Conservation (phyloP, 2,797 vertebrate species). For the Chelon auratus region DNA sequence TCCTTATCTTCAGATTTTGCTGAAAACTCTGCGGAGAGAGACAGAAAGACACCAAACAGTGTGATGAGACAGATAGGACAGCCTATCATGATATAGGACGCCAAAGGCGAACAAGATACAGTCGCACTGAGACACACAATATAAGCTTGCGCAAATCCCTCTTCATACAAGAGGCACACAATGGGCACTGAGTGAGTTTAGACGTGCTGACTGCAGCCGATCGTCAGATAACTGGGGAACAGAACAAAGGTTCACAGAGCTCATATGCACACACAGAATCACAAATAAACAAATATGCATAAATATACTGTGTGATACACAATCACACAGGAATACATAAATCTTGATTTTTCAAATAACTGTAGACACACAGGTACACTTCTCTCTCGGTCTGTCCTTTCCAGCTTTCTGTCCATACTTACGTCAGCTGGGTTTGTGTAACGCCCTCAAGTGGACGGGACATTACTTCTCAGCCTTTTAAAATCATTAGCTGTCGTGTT, state of each 20-base stretch:
- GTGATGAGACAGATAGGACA: slow-evolving; percentile 69
- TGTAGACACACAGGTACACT: slow-evolving; percentile 19
- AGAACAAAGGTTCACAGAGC: slow-evolving; percentile 28
- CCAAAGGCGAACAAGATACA: slow-evolving; percentile 72
- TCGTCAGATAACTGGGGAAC: slow-evolving; percentile 61
- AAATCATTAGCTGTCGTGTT: not conserved
- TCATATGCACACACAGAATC: slow-evolving; percentile 19
- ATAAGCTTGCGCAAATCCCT: slow-evolving; percentile 35
- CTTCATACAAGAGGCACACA: slow-evolving; percentile 26
- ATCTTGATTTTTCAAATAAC: slow-evolving; percentile 8
- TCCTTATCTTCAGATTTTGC: slow-evolving; percentile 88
- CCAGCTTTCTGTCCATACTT: not conserved
- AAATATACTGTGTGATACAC: slow-evolving; percentile 46
- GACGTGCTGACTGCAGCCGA: slow-evolving; percentile 57
- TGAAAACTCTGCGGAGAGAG: slow-evolving; percentile 86
- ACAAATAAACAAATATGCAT: slow-evolving; percentile 39
- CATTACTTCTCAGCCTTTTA: not conserved
- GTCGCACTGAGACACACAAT: slow-evolving; percentile 53
- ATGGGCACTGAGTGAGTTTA: slow-evolving; percentile 44
- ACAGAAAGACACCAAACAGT: slow-evolving; percentile 17
- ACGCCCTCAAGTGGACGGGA: slow-evolving; percentile 1
- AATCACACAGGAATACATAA: slow-evolving; percentile 18
- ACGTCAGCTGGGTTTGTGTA: not conserved
- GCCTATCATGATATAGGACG: slow-evolving; percentile 61
- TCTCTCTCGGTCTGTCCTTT: slow-evolving; percentile 2